Percentiles rank a stretch among this genome's conserved stretches.
Conservation (phyloP, 2,888 invertebrate species). For the Dolomedes plantarius region DNA sequence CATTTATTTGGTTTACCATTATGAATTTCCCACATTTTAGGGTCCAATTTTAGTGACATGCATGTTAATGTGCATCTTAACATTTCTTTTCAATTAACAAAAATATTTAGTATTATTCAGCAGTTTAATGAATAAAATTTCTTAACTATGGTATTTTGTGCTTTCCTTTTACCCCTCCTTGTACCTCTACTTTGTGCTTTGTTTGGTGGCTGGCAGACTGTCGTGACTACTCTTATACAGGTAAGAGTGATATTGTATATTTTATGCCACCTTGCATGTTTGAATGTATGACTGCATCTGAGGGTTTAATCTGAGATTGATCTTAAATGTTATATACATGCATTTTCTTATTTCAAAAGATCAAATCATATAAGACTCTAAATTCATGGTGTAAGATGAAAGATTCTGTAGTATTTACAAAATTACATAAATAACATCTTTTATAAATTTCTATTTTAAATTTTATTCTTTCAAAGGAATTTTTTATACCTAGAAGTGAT, state of each 20-base stretch:
- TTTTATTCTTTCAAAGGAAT: no score
- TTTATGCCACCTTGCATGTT: conserved; percentile 4
- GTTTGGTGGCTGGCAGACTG: conserved; percentile 71
- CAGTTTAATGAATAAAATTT: conserved; percentile 27
- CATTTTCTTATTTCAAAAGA: conserved; percentile 37
- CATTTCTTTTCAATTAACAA: conserved; percentile 54
- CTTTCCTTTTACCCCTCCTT: conserved; percentile 54
- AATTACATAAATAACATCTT: no score
- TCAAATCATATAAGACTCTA: no score
- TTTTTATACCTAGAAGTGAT: no score
- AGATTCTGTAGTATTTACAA: no score
- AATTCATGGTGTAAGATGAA: no score
- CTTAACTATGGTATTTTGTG: conserved; percentile 66
- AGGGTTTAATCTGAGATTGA: neutral
- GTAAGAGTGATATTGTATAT: conserved; percentile 58
- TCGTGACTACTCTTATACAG: conserved; percentile 73
- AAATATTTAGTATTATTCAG: conserved; percentile 23
- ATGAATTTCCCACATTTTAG: neutral
- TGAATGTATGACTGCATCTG: conserved; percentile 17
- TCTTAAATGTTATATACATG: conserved; percentile 59
- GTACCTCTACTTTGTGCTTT: conserved; percentile 57
- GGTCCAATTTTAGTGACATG: conserved; percentile 8
- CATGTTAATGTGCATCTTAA: conserved; percentile 16
- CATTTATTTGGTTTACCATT: neutral
- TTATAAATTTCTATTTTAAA: no score